These are phyloP conservation scores for Gadopsis bispinosus DNA, from an alignment of 2,797 vertebrate species.

Conservation along the genomic window DNA sequence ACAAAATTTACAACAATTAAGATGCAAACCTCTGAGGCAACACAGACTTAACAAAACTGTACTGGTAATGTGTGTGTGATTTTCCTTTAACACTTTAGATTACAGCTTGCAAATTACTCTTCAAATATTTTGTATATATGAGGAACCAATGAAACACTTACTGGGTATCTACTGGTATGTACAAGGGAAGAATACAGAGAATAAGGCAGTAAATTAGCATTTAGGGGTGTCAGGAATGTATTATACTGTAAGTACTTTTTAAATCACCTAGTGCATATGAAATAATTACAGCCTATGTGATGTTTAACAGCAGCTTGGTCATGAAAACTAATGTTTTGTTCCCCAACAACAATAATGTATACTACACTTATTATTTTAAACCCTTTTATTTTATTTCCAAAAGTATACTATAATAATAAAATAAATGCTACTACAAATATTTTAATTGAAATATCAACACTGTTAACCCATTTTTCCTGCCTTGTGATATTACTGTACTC, in stretches of 20 bases:
- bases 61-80: conserved; percentile 24
- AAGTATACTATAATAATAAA: neutral
- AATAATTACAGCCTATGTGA: neutral
- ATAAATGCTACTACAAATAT: neutral
- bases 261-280: neutral
- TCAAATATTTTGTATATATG: neutral
- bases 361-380: neutral
- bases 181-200: neutral
- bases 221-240: neutral
- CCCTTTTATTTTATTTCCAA: neutral
- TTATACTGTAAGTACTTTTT: neutral
- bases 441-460: neutral
- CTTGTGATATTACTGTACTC: neutral
- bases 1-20: conserved; percentile 94
- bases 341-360: neutral
- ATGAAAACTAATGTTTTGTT: neutral
- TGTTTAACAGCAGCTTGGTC: neutral
- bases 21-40: conserved; percentile 83
- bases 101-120: conserved; percentile 38
- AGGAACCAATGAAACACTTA: conserved; percentile 19
- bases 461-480: neutral
- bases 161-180: conserved; percentile 1
- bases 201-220: neutral
- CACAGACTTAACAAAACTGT: conserved; percentile 72
- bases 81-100: conserved; percentile 17